Conservation (phyloP, 2,797 vertebrate species). For the Syndactyla subalaris region DNA sequence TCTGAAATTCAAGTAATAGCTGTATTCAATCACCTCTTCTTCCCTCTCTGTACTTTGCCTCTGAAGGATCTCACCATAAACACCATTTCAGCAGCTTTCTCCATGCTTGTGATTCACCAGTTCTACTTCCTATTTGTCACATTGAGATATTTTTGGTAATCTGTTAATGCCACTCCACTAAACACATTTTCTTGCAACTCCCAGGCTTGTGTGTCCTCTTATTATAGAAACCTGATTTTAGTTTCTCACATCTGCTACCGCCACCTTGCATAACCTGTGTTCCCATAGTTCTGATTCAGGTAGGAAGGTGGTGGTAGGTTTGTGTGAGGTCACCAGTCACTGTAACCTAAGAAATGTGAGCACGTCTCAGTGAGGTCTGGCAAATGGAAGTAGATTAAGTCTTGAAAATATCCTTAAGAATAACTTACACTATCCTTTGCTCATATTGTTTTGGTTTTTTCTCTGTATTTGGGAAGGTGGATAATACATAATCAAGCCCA, state of each 20-base stretch:
- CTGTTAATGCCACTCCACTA: conserved; percentile 4
- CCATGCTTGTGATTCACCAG: conserved; percentile 26
- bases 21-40: background rate
- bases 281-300: background rate
- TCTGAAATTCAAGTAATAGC: background rate
- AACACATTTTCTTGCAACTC: conserved; percentile 11
- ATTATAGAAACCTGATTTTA: conserved; percentile 17
- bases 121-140: conserved; percentile 11
- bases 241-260: background rate
- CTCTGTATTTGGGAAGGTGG: background rate
- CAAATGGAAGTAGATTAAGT: background rate
- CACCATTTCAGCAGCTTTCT: background rate
- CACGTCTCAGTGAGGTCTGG: background rate
- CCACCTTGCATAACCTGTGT: background rate
- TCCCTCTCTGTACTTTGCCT: background rate
- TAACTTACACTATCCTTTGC: background rate
- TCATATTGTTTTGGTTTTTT: background rate
- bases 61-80: background rate
- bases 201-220: background rate
- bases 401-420: background rate
- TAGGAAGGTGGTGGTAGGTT: background rate
- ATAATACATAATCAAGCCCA: background rate
- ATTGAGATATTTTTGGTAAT: conserved; percentile 16
- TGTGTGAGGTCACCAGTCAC: background rate
- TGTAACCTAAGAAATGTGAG: background rate